A percentile compares a stretch with the other conserved stretches of the same genome.
Evolutionary conservation across 2,113 vertebrate genomes (phyloP).

Genomic region (Kobus ellipsiprymnus): DNA sequence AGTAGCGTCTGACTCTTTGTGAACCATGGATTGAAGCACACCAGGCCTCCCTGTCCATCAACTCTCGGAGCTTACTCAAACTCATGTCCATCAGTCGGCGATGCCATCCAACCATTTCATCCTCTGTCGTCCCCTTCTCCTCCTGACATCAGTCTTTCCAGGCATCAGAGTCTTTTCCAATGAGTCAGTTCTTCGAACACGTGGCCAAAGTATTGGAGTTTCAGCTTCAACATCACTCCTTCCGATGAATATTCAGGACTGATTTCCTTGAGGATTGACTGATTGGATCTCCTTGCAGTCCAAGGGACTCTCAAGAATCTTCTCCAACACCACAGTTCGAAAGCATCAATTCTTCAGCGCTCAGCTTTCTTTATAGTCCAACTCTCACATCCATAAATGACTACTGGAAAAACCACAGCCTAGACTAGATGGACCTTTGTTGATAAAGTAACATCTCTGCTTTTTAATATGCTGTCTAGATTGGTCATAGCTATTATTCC

Average conservation of each 20-base stretch:
- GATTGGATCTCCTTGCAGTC: background rate
- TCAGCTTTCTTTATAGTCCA: background rate
- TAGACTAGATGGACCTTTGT: background rate
- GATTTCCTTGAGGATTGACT: background rate
- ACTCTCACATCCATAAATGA: background rate
- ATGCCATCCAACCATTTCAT: background rate
- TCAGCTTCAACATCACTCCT: background rate
- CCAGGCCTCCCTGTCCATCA: background rate
- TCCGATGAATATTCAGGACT: background rate
- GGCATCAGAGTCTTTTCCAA: background rate
- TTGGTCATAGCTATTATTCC: background rate
- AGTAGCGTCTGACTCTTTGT: background rate
- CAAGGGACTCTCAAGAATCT: background rate
- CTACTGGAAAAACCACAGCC: background rate
- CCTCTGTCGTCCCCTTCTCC: fast-evolving
- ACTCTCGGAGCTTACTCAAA: background rate
- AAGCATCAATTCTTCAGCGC: background rate
- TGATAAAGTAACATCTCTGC: background rate
- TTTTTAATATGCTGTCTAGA: background rate
- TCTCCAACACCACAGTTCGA: background rate
- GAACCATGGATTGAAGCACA: background rate
- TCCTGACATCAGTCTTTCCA: background rate
- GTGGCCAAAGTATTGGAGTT: background rate
- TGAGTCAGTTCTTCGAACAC: background rate
- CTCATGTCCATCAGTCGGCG: fast-evolving